Conservation (phyloP, 2,888 invertebrate genomes). For the Andrena praecox region DNA sequence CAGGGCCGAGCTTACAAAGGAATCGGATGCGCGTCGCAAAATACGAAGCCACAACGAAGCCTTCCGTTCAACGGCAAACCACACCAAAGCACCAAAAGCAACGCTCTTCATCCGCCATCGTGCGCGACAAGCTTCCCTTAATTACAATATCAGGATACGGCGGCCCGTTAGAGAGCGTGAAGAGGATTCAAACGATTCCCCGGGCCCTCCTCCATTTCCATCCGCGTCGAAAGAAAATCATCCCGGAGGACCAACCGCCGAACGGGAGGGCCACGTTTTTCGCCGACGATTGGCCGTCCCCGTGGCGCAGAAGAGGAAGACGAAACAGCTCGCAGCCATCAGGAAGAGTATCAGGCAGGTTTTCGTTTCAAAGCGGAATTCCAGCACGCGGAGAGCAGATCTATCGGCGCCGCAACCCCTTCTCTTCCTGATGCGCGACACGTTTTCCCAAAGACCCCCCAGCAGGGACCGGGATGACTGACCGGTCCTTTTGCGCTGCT, state of each 20-base stretch:
- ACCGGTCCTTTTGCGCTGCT: conserved; percentile 59
- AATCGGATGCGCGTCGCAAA: too few relatives aligned
- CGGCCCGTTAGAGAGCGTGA: background rate
- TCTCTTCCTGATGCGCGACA: conserved; percentile 66
- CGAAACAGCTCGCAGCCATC: conserved; percentile 23
- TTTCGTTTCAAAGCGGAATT: conserved; percentile 56
- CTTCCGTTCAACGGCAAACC: too few relatives aligned
- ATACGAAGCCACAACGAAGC: too few relatives aligned
- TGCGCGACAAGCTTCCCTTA: background rate
- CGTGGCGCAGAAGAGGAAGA: background rate
- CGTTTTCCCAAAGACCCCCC: conserved; percentile 77
- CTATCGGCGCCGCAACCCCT: conserved; percentile 61
- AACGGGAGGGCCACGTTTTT: background rate
- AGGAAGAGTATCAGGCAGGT: conserved; percentile 65
- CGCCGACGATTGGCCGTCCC: conserved; percentile 17
- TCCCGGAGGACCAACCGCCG: background rate
- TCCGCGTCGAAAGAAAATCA: background rate
- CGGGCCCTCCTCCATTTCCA: background rate
- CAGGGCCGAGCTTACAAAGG: too few relatives aligned
- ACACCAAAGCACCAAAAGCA: too few relatives aligned
- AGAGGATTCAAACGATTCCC: background rate
- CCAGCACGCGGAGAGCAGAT: conserved; percentile 25
- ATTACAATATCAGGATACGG: background rate
- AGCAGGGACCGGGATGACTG: conserved; percentile 59
- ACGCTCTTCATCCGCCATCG: background rate